These are phyloP conservation scores for Anthopleura xanthogrammica DNA, from an alignment of 92 coral and sea anemone genomes.

Conservation along the genomic window DNA sequence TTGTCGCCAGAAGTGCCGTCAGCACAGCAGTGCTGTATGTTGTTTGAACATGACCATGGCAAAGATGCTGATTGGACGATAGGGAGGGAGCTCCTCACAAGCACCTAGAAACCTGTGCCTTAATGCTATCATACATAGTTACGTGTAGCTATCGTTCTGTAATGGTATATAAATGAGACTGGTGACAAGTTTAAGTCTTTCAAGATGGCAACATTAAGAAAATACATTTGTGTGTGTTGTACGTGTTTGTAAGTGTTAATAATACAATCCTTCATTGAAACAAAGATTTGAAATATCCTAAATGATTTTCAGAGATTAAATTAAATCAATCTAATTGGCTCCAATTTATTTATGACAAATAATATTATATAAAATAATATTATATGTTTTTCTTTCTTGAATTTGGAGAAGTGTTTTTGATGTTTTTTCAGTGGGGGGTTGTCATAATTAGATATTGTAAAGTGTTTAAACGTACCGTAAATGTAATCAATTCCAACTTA, in stretches of 20 bases:
- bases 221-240: neutral
- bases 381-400: neutral
- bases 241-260: neutral
- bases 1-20: slow-evolving; percentile 65
- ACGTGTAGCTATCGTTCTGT: slow-evolving; percentile 10
- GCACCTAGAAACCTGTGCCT: slow-evolving; percentile 42
- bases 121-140: slow-evolving; percentile 24
- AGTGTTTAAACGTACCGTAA: neutral
- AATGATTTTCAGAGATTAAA: neutral
- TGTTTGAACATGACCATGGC: slow-evolving; percentile 70
- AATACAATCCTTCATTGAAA: neutral
- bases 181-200: slow-evolving; percentile 44
- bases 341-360: neutral
- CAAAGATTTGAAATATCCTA: neutral
- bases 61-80: slow-evolving; percentile 62
- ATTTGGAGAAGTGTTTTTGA: neutral
- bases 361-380: neutral
- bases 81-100: slow-evolving; percentile 66
- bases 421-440: slow-evolving; percentile 10
- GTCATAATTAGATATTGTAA: neutral
- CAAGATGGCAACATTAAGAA: neutral
- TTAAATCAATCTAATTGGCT: slow-evolving; percentile 14
- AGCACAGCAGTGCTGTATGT: slow-evolving; percentile 67
- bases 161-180: slow-evolving; percentile 3
- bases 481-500: neutral